Conservation (phyloP, 2,797 vertebrate genomes). For the Margarornis squamiger region DNA sequence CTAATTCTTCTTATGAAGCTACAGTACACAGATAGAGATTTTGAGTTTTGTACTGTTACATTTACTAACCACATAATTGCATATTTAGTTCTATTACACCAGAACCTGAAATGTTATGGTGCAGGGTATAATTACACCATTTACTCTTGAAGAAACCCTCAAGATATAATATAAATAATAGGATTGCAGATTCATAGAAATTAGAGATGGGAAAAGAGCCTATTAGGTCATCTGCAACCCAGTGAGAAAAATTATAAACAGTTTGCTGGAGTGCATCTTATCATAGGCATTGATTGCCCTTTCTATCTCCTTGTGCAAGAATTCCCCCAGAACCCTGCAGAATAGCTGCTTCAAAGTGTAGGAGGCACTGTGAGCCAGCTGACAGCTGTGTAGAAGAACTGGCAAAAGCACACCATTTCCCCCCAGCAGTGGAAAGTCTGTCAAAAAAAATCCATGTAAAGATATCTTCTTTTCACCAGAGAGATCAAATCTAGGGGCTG, state of each 20-base stretch:
- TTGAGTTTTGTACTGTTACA: constrained; percentile 18
- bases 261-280: constrained; percentile 30
- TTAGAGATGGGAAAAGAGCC: constrained; percentile 58
- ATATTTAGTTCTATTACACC: constrained; percentile 7
- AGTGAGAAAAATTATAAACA: constrained; percentile 40
- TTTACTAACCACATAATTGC: constrained; percentile 35
- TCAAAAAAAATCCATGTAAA: not conserved
- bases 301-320: not conserved
- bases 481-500: too few species aligned
- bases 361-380: not conserved
- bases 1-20: constrained; percentile 1
- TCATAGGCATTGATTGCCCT: not conserved
- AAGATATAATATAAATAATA: constrained; percentile 68
- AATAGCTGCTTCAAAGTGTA: not conserved
- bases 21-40: not conserved
- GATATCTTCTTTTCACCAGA: not conserved
- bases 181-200: constrained; percentile 64
- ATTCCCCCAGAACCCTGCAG: not conserved
- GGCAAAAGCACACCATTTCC: not conserved
- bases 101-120: constrained; percentile 22
- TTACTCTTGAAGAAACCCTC: constrained; percentile 52
- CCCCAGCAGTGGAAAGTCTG: not conserved
- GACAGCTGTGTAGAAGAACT: not conserved
- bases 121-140: constrained; percentile 54
- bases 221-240: constrained; percentile 52